A percentile compares a stretch with the other conserved stretches of the same genome.
Evolutionary conservation across 2,113 vertebrate species (phyloP).

Genomic region (Urocitellus parryii): DNA sequence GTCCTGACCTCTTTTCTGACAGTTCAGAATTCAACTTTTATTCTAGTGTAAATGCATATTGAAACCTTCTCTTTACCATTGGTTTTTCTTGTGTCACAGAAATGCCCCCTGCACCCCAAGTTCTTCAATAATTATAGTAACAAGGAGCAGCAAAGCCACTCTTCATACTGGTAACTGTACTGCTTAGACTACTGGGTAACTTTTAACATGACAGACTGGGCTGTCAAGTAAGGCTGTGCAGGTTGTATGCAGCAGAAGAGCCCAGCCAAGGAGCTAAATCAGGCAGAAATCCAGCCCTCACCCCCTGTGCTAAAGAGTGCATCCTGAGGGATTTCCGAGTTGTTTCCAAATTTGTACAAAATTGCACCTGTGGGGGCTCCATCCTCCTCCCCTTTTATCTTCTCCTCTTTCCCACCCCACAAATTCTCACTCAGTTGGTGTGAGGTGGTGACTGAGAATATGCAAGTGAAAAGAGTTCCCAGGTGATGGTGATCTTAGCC

Average conservation of each 20-base stretch:
- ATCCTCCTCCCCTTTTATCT: neutral
- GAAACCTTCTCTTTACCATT: neutral
- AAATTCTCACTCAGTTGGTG: neutral
- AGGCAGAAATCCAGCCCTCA: neutral
- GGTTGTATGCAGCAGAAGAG: neutral
- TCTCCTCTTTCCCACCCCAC: neutral
- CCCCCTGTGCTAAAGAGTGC: neutral
- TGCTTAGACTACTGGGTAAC: neutral
- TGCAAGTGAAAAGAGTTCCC: neutral
- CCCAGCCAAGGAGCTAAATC: neutral
- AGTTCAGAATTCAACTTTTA: neutral
- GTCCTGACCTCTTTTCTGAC: neutral
- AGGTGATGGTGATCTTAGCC: slow-evolving; percentile 57
- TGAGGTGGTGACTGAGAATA: neutral
- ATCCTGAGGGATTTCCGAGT: neutral
- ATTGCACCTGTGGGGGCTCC: neutral
- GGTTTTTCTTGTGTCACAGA: neutral
- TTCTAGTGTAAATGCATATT: neutral
- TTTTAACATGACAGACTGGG: neutral
- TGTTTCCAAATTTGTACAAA: neutral
- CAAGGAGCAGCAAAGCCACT: neutral
- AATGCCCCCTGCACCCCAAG: neutral
- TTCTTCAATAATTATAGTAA: neutral
- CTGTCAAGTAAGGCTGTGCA: neutral
- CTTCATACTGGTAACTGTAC: neutral